Evolutionary conservation across 1,140 invertebrate genomes (phyloP).

Genomic region (Mesaphorura yosii): DNA sequence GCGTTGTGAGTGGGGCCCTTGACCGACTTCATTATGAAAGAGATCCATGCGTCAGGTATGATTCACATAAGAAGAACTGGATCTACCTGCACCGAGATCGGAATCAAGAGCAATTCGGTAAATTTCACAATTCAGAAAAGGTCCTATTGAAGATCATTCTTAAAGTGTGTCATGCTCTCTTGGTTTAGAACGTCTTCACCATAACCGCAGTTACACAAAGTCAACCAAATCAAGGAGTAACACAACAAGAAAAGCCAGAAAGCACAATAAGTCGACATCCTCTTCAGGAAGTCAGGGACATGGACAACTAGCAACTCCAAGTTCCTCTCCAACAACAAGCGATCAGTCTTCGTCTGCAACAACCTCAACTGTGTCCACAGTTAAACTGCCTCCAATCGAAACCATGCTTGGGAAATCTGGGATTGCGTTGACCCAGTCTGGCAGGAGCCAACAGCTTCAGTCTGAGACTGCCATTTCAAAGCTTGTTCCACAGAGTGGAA

Average conservation of each 20-base stretch:
- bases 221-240: conserved; percentile 30
- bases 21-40: conserved; percentile 64
- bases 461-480: background rate
- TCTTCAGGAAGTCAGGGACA: background rate
- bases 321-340: background rate
- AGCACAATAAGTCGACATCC: conserved; percentile 7
- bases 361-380: background rate
- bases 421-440: no score
- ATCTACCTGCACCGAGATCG: conserved; percentile 72
- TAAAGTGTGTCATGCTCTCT: background rate
- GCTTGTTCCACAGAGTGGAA: no score
- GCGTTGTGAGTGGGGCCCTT: conserved; percentile 73
- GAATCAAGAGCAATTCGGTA: conserved; percentile 63
- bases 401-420: background rate
- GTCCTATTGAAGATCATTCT: background rate
- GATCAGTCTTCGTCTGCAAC: background rate
- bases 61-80: conserved; percentile 78
- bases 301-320: background rate
- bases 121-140: conserved; percentile 33
- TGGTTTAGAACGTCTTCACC: conserved; percentile 30
- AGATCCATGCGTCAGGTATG: conserved; percentile 83
- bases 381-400: background rate
- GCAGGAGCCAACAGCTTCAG: no score
- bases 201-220: conserved; percentile 31
- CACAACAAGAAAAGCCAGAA: conserved; percentile 23